Base-by-base conservation (phyloP, 2,888 invertebrate genomes). In the Temnothorax ravouxi region DNA sequence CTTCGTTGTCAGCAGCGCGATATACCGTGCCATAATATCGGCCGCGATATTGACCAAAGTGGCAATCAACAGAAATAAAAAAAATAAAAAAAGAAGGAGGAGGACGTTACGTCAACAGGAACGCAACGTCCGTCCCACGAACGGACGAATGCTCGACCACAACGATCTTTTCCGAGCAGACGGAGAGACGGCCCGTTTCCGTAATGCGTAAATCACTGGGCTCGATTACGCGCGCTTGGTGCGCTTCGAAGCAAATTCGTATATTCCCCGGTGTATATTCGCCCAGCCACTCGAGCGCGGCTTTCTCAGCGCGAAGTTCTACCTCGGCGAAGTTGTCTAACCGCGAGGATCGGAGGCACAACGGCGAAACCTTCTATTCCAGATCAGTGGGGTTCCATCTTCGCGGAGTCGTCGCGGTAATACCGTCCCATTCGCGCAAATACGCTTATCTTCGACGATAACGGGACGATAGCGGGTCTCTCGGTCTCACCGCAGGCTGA, bases 111-210 rank as follows among this genome's bases (percentile, higher is more conserved):
- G 67, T 77, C 59, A 59, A 74, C 59, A 9, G 5, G 34, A 47
- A 47, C 41, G 15, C 15, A 50, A 15, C 15, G 34, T 76, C 8
- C 2, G n/a, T 11, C 25, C 25, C 5, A 3, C 3, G 25, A 54
- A n/a, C 64, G 52, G 52, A 77, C 41, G 54, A 56, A 76, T 76
- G 76, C 76, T 76, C 76, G 77, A 13, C 69, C 29, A 77, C 29
- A 77, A 15, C 6, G 54, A 77, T 56, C 18, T 77, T 77, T 77
- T 44, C 34, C 69, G 77, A 77, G 77, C 77, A 69, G 29, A 69
- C 77, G 21, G 11, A 54, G n/a, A n/a, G 29, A 75, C 21, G 11
- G 15, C 3, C 3, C 3, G 4, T n/a, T 47, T 62, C 15, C 44
- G 50, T 13, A 38, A 50, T 1, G 34, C 13, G n/a, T n/a, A 69